Conservation (phyloP, 2,113 vertebrate species). For the Pollachius pollachius region DNA sequence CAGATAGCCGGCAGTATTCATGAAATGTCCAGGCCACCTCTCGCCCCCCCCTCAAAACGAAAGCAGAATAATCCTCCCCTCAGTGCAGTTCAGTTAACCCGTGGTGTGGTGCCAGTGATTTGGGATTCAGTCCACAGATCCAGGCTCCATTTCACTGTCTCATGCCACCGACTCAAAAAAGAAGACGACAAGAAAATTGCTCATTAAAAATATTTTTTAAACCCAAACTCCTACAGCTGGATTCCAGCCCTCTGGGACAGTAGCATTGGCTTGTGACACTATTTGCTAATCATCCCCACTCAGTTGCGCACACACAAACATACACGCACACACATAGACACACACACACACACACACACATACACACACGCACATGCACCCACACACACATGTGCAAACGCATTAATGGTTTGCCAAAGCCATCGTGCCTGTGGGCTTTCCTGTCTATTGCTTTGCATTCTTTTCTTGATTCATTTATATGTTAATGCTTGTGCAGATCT, state of each 20-base stretch:
- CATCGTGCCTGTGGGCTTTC: conserved; percentile 11
- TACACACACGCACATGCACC: not conserved
- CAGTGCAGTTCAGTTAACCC: too few relatives aligned
- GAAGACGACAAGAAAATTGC: conserved; percentile 14
- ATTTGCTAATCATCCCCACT: conserved; percentile 46
- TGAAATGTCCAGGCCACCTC: too few relatives aligned
- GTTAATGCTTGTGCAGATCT: conserved; percentile 21
- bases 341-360: not conserved
- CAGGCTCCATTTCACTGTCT: conserved; percentile 22
- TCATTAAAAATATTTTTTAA: conserved; percentile 48
- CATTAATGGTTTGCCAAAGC: conserved; percentile 17
- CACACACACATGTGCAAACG: not conserved
- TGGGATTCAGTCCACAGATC: conserved; percentile 42
- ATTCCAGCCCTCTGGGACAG: conserved; percentile 29
- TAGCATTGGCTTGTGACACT: conserved; percentile 35
- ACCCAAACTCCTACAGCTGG: conserved; percentile 26
- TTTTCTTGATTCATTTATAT: conserved; percentile 43
- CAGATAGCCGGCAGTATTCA: too few relatives aligned
- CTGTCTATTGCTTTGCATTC: conserved; percentile 26
- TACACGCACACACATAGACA: conserved; percentile 4
- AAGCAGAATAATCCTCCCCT: too few relatives aligned
- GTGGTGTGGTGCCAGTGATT: conserved; percentile 12
- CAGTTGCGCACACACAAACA: conserved; percentile 2
- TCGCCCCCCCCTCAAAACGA: too few relatives aligned
- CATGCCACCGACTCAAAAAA: conserved; percentile 33